Evolutionary conservation across 2,888 invertebrate species (phyloP), one percentile per base, ranked within the genome.

Genomic region (Coenonympha glycerion): DNA sequence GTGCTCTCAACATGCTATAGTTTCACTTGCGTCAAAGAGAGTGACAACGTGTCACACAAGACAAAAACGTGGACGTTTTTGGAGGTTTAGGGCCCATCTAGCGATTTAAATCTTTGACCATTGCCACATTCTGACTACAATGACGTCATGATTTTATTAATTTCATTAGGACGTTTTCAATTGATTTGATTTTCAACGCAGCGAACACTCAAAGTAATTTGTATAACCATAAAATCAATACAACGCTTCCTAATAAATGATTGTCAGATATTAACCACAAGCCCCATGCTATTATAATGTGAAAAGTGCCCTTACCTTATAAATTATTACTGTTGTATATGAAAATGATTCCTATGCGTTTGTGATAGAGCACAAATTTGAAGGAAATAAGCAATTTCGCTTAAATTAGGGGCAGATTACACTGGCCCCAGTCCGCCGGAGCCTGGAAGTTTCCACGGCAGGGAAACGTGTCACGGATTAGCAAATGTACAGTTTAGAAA

Each of bases 271-370:
- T 68, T 75, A 74, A 73, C 80, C 78, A 66, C 79, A 78, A 77
- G 71, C 73, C 76, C 76, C 69, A 66, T 34, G 71, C 76, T 79
- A 79, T 79, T 80, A 78, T 71, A 71, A 68, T 78, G 75, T 73
- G 73, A 76, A 76, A 79, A 79, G 74, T 75, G 78, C 76, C 79
- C 76, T 73, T 68, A 59, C 59, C 58, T 59, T 69, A 34, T 39
- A 41, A 31, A 47, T 6, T 28, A 34, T 9, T 16, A 18, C 5
- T 15, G 6, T 1, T 2, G 9, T 19, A 36, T 39, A n/a, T 3
- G 8, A 46, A 47, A 63, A 57, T 63, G 47, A 42, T 58, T 53
- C 63, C 58, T 71, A 65, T 31, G 0, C 0, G 0, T 1, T 9
- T 2, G 0, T 0, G 1, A 31, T 58, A 58, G 9, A 33, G 57